phyloP scores from a whole-genome alignment of 2,113 vertebrate species.

The Ibidorhyncha struthersii region DNA sequence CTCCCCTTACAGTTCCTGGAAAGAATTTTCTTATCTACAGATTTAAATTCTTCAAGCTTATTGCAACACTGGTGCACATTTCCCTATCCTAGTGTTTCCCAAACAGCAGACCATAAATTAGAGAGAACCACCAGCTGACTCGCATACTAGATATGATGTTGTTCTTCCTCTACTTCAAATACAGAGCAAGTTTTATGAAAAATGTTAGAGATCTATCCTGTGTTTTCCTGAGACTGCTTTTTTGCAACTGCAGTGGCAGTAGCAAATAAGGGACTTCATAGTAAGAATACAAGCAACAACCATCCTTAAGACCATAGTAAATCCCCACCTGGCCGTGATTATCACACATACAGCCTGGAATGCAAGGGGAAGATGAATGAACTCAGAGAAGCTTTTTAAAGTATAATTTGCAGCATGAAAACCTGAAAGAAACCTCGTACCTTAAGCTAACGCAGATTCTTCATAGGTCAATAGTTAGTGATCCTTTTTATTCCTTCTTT shows the following conservation, averaged over 20 bases:
- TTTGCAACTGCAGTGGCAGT: background rate
- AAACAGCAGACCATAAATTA: background rate
- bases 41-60: conserved; percentile 13
- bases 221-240: background rate
- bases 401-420: background rate
- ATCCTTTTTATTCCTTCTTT: background rate
- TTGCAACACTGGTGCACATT: background rate
- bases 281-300: background rate
- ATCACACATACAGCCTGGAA: background rate
- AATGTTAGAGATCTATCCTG: background rate
- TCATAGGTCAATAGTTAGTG: background rate
- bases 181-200: background rate
- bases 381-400: background rate
- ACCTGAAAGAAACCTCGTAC: background rate
- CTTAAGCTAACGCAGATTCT: background rate
- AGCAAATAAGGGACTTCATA: background rate
- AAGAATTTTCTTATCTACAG: conserved; percentile 45
- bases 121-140: background rate
- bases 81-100: background rate
- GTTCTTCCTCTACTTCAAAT: background rate
- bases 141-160: background rate
- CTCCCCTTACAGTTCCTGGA: conserved; percentile 31
- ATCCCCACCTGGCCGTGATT: conserved; percentile 35
- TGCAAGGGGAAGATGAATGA: background rate
- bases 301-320: background rate